A percentile compares a stretch with the other conserved stretches of the same genome.
phyloP scores from a whole-genome alignment of 2,113 vertebrate genomes.

The Pachypanchax playfairii region DNA sequence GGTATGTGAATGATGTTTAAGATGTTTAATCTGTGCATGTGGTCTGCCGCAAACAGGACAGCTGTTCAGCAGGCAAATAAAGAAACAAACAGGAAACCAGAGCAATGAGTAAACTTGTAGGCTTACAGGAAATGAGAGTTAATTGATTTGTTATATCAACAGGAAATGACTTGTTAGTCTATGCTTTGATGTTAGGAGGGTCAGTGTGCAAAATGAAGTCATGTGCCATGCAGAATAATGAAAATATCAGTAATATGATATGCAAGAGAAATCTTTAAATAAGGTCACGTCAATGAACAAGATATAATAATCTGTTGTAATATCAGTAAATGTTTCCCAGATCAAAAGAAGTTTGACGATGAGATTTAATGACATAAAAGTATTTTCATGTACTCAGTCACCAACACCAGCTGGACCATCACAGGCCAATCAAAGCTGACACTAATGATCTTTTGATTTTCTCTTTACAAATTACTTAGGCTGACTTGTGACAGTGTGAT shows the following conservation, averaged over 20 bases:
- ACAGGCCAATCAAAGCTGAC: neutral
- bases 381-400: neutral
- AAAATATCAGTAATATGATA: neutral
- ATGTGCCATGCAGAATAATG: neutral
- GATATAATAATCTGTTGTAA: too few relatives aligned
- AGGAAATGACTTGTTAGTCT: constrained; percentile 63
- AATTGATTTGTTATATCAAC: constrained; percentile 70
- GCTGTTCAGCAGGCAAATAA: constrained; percentile 16
- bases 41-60: constrained; percentile 47
- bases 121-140: constrained; percentile 69
- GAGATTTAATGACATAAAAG: neutral
- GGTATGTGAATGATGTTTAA: constrained; percentile 52
- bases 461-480: too few relatives aligned
- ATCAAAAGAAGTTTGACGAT: neutral
- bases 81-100: constrained; percentile 67
- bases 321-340: too few relatives aligned
- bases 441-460: constrained; percentile 7
- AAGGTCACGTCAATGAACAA: too few relatives aligned
- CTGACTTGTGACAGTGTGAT: constrained; percentile 19
- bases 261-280: too few relatives aligned
- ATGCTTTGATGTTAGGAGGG: constrained; percentile 47
- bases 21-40: constrained; percentile 62
- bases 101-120: constrained; percentile 26
- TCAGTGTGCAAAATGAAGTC: constrained; percentile 1
- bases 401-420: neutral